Percentiles rank a stretch among this genome's conserved stretches.
Evolutionary conservation across 2,888 invertebrate species (phyloP).

Genomic region (Dermolepida albohirtum): DNA sequence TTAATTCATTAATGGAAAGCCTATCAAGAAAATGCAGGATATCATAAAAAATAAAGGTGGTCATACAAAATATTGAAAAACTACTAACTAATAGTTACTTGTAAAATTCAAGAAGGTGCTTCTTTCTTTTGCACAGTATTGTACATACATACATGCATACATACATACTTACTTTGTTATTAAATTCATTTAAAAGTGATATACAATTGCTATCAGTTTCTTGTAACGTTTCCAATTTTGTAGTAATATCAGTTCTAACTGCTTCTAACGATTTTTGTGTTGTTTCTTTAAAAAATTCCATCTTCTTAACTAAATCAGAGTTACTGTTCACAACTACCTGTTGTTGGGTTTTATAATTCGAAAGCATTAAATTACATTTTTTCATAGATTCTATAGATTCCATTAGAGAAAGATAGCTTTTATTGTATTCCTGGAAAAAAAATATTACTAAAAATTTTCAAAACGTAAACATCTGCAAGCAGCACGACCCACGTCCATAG

Average conservation of each 20-base stretch:
- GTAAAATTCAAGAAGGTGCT: too few species aligned
- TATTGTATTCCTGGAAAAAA: conserved; percentile 11
- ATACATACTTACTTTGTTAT: conserved; percentile 9
- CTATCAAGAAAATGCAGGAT: too few species aligned
- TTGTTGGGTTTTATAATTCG: background rate
- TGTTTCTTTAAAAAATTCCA: background rate
- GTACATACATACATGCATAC: too few species aligned
- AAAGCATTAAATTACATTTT: background rate
- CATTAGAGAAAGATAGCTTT: background rate
- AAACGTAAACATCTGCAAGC: too few species aligned
- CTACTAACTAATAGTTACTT: too few species aligned
- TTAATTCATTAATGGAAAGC: too few species aligned
- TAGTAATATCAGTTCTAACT: background rate
- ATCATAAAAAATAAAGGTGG: too few species aligned
- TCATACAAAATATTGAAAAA: too few species aligned
- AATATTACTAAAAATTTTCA: background rate
- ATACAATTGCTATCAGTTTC: conserved; percentile 1
- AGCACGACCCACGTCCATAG: too few species aligned
- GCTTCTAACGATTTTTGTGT: background rate
- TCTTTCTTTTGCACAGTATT: too few species aligned
- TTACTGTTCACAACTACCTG: background rate
- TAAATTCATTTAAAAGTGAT: conserved; percentile 9
- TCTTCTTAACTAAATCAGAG: conserved; percentile 1
- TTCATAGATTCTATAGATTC: conserved; percentile 12
- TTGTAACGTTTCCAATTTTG: background rate